Percentiles rank a stretch among this genome's conserved stretches.
These are phyloP conservation scores for Haplotaxodon microlepis DNA, from an alignment of 2,113 vertebrate genomes.

Conservation along the genomic window DNA sequence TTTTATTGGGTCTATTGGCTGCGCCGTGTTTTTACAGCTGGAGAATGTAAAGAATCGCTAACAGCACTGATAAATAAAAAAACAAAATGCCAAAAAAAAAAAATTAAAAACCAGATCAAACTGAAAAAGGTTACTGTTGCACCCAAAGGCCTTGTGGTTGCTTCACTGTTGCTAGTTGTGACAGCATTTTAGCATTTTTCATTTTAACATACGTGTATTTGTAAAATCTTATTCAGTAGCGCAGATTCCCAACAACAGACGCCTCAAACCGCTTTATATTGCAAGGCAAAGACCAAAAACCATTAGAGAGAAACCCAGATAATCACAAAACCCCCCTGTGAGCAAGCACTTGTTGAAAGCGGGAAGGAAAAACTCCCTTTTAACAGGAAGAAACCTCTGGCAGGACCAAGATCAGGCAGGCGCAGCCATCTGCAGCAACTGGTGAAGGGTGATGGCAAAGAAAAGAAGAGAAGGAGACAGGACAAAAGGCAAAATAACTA, in stretches of 20 bases:
- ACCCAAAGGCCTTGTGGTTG: neutral
- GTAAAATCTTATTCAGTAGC: neutral
- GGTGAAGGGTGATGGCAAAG: neutral
- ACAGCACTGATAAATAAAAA: neutral
- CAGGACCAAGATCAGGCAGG: neutral
- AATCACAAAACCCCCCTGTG: neutral
- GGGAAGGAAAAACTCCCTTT: neutral
- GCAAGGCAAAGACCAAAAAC: neutral
- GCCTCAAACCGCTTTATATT: neutral
- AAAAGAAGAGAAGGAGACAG: neutral
- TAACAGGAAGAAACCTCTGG: neutral
- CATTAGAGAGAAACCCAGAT: neutral
- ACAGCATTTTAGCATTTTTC: neutral
- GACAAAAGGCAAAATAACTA: neutral
- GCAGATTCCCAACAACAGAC: neutral
- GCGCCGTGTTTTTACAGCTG: neutral
- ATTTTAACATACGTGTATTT: neutral
- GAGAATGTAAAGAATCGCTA: neutral
- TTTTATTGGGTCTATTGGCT: neutral
- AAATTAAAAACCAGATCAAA: neutral
- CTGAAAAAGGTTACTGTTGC: neutral
- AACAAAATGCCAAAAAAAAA: neutral
- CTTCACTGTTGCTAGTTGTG: neutral
- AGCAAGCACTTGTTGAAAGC: neutral
- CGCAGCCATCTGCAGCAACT: neutral